Evolutionary conservation across 1,140 invertebrate genomes (phyloP), one percentile per base, ranked within the genome.

Genomic region (Drosophila saltans): DNA sequence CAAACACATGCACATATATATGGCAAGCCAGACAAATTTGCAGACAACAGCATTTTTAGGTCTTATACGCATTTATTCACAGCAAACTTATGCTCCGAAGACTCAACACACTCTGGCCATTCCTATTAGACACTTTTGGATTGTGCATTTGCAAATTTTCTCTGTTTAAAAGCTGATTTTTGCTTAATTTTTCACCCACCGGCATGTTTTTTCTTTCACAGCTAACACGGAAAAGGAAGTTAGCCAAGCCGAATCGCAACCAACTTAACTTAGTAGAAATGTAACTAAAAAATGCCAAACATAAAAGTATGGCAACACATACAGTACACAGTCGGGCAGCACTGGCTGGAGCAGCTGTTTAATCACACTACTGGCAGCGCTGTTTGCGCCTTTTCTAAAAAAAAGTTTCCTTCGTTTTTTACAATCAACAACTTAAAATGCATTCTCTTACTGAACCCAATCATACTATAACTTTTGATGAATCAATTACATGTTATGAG

Each of bases 201-300:
- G 91, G 91, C 91, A 92, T 92, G 91, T 92, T 92, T 92, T 83
- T 91, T 91, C 84, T 91, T 86, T 92, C 81, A 91, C 90, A 92
- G 90, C 90, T 91, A 91, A 91, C 91, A 90, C 88, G 91, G 90
- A 91, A 92, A 92, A 92, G 91, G 91, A 92, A 92, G 91, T 91
- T 62, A 62, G 63, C 24, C 59, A 80, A 62, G 65, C 24, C 59
- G 78, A 79, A 84, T 89, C 81, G 84, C 84, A 89, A 84, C 84
- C 69, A 90, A 89, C 84, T 88, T 88, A 80, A 73, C 76, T 71
- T 55, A 40, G 59, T 7, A 11, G 10, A 69, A 63, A 71, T 69
- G 4, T 9, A 11, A 43, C 75, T 67, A 71, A 82, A 58, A 66
- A 73, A 74, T 45, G 52, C 63, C 45, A 11, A 57, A 45, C 24